Percentiles rank a stretch among this genome's conserved stretches.
These are phyloP conservation scores for Arothron firmamentum DNA, from an alignment of 2,113 vertebrate species.

Conservation along the genomic window DNA sequence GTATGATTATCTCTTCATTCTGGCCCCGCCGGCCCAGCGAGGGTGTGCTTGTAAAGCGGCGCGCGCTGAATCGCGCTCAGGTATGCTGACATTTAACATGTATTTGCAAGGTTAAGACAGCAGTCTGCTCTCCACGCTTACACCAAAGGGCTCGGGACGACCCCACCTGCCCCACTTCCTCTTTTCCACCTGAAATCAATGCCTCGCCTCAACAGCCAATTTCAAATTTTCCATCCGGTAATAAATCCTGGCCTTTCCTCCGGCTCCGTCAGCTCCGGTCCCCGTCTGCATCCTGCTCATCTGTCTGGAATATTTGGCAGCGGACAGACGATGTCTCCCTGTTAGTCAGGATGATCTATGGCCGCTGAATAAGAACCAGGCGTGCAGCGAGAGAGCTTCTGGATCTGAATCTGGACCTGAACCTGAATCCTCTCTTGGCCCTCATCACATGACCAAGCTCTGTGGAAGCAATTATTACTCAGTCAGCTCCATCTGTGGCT, in stretches of 20 bases:
- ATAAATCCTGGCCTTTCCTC: slow-evolving; percentile 47
- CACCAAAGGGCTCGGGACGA: not conserved
- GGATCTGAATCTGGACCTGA: no score
- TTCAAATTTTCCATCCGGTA: slow-evolving; percentile 38
- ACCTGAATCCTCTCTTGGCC: no score
- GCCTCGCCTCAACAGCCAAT: slow-evolving; percentile 27
- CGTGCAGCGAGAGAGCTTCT: not conserved
- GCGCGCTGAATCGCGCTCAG: slow-evolving; percentile 17
- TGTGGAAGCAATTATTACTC: no score
- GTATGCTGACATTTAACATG: slow-evolving; percentile 20
- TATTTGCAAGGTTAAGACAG: slow-evolving; percentile 11
- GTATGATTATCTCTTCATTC: slow-evolving; percentile 35
- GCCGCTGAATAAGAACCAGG: slow-evolving; percentile 33
- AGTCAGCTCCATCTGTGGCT: no score
- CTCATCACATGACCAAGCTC: no score
- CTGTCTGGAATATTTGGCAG: slow-evolving; percentile 53
- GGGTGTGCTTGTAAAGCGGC: slow-evolving; percentile 6
- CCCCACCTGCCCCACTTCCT: slow-evolving; percentile 5
- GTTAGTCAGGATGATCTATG: slow-evolving; percentile 52
- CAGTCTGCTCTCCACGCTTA: not conserved
- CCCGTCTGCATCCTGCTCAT: slow-evolving; percentile 48
- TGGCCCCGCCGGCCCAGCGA: slow-evolving; percentile 17
- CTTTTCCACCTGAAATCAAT: slow-evolving; percentile 32
- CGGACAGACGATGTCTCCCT: slow-evolving; percentile 27
- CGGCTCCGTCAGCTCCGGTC: slow-evolving; percentile 43